Evolutionary conservation across 2,888 invertebrate genomes (phyloP).

Genomic region (Beris morrisii): DNA sequence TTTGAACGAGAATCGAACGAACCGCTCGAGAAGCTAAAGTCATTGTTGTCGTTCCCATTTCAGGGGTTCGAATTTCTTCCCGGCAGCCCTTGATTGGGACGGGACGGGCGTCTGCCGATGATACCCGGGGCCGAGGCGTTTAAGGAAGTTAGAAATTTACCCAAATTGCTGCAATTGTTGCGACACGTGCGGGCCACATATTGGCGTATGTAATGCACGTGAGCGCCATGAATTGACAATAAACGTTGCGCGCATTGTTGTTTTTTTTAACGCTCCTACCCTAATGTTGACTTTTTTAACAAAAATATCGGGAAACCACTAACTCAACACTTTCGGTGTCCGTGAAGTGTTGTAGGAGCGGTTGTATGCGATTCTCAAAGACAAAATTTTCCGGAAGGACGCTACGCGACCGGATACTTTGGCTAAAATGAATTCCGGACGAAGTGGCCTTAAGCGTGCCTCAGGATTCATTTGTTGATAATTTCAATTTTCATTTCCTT

Average conservation of each 20-base stretch:
- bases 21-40: slow-evolving; percentile 7
- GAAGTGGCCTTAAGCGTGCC: too few species aligned
- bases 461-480: too few species aligned
- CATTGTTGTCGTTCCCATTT: slow-evolving; percentile 20
- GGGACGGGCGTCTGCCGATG: slow-evolving; percentile 6
- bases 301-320: slow-evolving; percentile 35
- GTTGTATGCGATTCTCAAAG: too few species aligned
- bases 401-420: too few species aligned
- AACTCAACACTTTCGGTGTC: slow-evolving; percentile 33
- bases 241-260: slow-evolving; percentile 9
- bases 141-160: slow-evolving; percentile 43
- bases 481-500: too few species aligned
- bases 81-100: not conserved
- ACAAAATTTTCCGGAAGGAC: too few species aligned
- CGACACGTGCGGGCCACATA: slow-evolving; percentile 49
- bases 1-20: slow-evolving; percentile 25
- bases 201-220: slow-evolving; percentile 42
- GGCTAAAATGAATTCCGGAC: too few species aligned
- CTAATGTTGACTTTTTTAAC: slow-evolving; percentile 22
- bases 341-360: slow-evolving; percentile 7
- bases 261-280: slow-evolving; percentile 25
- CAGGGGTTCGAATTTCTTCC: not conserved
- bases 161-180: slow-evolving; percentile 49
- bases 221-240: slow-evolving; percentile 27
- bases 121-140: slow-evolving; percentile 32